Conservation (phyloP, 2,888 invertebrate species). For the Scaptomyza flava region DNA sequence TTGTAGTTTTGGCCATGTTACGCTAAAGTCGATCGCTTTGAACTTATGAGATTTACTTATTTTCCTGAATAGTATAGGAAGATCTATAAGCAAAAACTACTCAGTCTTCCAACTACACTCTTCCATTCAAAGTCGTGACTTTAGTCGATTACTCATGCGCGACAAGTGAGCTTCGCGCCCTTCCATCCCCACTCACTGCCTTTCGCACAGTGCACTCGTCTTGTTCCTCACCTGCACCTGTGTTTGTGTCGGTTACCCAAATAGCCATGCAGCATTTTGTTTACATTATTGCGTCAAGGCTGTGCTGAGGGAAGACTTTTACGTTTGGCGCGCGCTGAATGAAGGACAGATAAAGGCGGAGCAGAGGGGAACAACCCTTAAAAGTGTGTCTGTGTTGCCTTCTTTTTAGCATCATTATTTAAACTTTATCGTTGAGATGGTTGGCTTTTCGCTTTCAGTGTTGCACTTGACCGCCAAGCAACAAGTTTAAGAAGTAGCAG, state of each 20-base stretch:
- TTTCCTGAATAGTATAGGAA: not conserved
- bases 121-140: slow-evolving; percentile 64
- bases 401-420: slow-evolving; percentile 39
- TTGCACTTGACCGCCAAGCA: slow-evolving; percentile 71
- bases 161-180: slow-evolving; percentile 35
- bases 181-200: not conserved
- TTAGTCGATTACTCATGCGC: slow-evolving; percentile 70
- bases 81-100: not conserved
- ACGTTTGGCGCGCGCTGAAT: slow-evolving; percentile 42
- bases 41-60: too few species aligned
- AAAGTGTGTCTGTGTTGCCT: slow-evolving; percentile 19
- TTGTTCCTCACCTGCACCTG: slow-evolving; percentile 21
- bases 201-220: slow-evolving; percentile 9
- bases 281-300: slow-evolving; percentile 69
- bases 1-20: slow-evolving; percentile 4
- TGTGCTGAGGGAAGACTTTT: slow-evolving; percentile 30
- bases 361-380: slow-evolving; percentile 39
- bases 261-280: slow-evolving; percentile 66
- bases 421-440: slow-evolving; percentile 60
- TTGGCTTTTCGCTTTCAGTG: slow-evolving; percentile 59
- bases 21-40: too few species aligned
- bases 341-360: slow-evolving; percentile 25
- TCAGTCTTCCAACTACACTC: slow-evolving; percentile 1
- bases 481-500: slow-evolving; percentile 61
- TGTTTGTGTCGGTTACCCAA: slow-evolving; percentile 44